Evolutionary conservation across 2,888 invertebrate genomes (phyloP).

Genomic region (Yponomeuta malinellus): DNA sequence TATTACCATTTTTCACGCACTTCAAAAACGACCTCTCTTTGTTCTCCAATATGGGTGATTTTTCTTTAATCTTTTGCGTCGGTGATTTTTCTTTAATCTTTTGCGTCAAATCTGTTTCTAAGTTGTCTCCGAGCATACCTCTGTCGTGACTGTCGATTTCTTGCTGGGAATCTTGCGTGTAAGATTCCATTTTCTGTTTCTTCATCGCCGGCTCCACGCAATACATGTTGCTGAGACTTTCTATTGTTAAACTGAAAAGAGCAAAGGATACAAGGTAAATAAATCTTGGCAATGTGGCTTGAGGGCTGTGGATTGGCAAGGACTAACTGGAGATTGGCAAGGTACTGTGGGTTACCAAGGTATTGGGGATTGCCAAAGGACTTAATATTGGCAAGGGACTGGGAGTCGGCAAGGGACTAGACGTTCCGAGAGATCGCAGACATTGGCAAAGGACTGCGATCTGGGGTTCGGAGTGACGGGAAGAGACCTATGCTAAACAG

Average conservation of each 20-base stretch:
- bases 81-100: conserved; percentile 25
- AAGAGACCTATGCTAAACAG: no score
- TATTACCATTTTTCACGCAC: conserved; percentile 40
- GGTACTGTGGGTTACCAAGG: no score
- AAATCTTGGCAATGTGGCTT: not conserved
- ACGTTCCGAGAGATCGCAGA: no score
- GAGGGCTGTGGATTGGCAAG: no score
- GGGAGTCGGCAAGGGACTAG: no score
- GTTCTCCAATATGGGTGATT: conserved; percentile 65
- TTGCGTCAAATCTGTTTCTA: conserved; percentile 26
- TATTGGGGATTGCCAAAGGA: no score
- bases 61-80: conserved; percentile 28
- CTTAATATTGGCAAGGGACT: not conserved
- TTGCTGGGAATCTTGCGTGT: conserved; percentile 23
- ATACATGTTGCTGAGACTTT: conserved; percentile 62
- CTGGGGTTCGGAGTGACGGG: no score
- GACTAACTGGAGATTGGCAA: no score
- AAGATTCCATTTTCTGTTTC: conserved; percentile 38
- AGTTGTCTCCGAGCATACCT: conserved; percentile 32
- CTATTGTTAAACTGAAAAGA: conserved; percentile 60
- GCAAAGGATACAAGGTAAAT: conserved; percentile 15
- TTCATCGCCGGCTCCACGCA: conserved; percentile 51
- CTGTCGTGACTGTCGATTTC: conserved; percentile 31
- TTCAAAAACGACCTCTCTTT: conserved; percentile 57
- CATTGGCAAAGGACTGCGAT: no score